Evolutionary conservation across 2,113 vertebrate species (phyloP), one percentile per base, ranked within the genome.

Genomic region (Bagarius yarrelli): DNA sequence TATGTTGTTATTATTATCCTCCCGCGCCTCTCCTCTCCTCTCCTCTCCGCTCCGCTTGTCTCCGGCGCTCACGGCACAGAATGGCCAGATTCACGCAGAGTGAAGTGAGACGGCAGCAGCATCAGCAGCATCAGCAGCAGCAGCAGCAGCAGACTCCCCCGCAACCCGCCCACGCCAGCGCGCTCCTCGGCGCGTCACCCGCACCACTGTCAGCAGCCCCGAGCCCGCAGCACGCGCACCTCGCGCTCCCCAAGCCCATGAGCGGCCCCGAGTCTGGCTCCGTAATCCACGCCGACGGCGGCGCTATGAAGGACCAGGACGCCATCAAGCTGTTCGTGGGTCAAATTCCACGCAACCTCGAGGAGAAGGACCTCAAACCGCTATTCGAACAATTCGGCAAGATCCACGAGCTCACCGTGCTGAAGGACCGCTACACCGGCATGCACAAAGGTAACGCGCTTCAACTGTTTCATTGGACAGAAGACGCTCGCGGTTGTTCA

Each of bases 271-370:
- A 94, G 88, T 89, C 92, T 84, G 89, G 86, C 77, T 87, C 91
- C 87, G 89, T 89, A 85, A 91, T 89, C 84, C 93, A 90, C 89
- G 87, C 91, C 87, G 93, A 93, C 91, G 91, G 91, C 90, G 83
- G 84, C 84, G 87, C 82, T 86, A 94, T 93, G 93, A 95, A 95
- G 90, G 94, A 95, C 90, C 92, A 94, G 89, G 94, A 95, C 87
- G 94, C 94, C 87, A 95, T 95, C 90, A 95, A 95, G 91, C 94
- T 95, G 60, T 95, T 95, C 52, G 83, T 85, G 76, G 84, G 84
- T 63, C 84, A 85, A 55, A 85, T 85, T 11, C 84, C 84, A 53
- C 83, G 85, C 69, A 83, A 84, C 74, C 78, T 80, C 25, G 83
- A 80, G 70, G 83, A 82, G 74, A 84, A 84, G 56, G 83, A 86